Evolutionary conservation across 2,113 vertebrate genomes (phyloP), one percentile per base, ranked within the genome.

Genomic region (Eonycteris spelaea): DNA sequence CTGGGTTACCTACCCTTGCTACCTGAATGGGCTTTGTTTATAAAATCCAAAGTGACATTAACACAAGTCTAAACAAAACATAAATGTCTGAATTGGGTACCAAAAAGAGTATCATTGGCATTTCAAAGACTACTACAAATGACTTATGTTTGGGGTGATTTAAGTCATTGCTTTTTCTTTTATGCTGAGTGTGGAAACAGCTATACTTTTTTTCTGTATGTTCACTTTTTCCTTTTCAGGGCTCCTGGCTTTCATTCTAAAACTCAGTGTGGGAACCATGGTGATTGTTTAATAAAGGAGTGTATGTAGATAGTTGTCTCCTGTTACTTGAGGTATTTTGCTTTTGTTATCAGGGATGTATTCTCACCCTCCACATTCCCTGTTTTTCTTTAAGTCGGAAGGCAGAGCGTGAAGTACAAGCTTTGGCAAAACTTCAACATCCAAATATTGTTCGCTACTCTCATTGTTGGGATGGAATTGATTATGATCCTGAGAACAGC

Each of bases 371-470:
- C 48, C 38, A 9, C 79, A 30, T 87, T 87, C 45, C 13, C 7
- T 85, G 4, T 79, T 94, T 24, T 24, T 18, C 79, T 75, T 67
- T 73, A 45, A 96, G 21, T 2, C 98, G 98, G 8, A 98, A 98
- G 0, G 98, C 43, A 6, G 14, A 22, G 6, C 98, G 97, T 77
- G 98, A 99, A 98, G 98, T 98, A 57, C 0, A 19, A 87, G 96
- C 19, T 7, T 94, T 99, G 89, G 98, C 98, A 48, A 0, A 0
- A 0, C 97, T 99, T 28, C 0, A 26, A 0, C 98, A 99, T 0
- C 51, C 51, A 48, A 98, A 99, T 79, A 98, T 99, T 61, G 96
- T 99, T 85, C 95, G 79, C 0, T 99, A 99, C 91, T 51, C 57
- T 1, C 0, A 0, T 8, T 98, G 98, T 71, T 99, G 98, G 98